These are phyloP conservation scores for Trinectes maculatus DNA, from an alignment of 2,113 vertebrate genomes.

Conservation along the genomic window DNA sequence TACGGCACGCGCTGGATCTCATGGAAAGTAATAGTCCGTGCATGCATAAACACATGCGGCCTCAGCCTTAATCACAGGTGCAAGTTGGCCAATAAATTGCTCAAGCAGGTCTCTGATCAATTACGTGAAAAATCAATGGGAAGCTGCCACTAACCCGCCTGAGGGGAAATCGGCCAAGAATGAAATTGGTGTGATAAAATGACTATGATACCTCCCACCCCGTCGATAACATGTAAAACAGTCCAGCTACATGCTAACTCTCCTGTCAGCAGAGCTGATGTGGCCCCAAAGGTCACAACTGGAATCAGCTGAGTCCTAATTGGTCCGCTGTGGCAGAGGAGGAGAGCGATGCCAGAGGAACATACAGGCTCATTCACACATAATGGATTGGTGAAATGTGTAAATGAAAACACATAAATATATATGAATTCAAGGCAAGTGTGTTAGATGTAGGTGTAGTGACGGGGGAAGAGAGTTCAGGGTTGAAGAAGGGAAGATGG, in stretches of 20 bases:
- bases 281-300: conserved; percentile 64
- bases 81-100: conserved; percentile 80
- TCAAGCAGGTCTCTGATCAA: conserved; percentile 80
- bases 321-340: conserved; percentile 65
- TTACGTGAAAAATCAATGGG: conserved; percentile 79
- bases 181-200: conserved; percentile 85
- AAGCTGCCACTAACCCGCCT: conserved; percentile 82
- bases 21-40: conserved; percentile 38
- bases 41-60: conserved; percentile 74
- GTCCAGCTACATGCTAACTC: conserved; percentile 69
- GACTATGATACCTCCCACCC: conserved; percentile 74
- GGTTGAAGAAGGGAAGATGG: not conserved
- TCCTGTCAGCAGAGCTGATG: conserved; percentile 68
- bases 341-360: conserved; percentile 6
- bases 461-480: not conserved
- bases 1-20: conserved; percentile 37
- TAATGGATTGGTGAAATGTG: not conserved
- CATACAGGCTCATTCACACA: not conserved
- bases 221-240: conserved; percentile 82
- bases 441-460: not conserved
- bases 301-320: conserved; percentile 73
- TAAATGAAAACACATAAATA: not conserved
- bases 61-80: conserved; percentile 82
- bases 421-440: not conserved
- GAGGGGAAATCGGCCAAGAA: conserved; percentile 83